Base-by-base conservation (phyloP, 2,797 vertebrate genomes). In the Notolabrus celidotus region DNA sequence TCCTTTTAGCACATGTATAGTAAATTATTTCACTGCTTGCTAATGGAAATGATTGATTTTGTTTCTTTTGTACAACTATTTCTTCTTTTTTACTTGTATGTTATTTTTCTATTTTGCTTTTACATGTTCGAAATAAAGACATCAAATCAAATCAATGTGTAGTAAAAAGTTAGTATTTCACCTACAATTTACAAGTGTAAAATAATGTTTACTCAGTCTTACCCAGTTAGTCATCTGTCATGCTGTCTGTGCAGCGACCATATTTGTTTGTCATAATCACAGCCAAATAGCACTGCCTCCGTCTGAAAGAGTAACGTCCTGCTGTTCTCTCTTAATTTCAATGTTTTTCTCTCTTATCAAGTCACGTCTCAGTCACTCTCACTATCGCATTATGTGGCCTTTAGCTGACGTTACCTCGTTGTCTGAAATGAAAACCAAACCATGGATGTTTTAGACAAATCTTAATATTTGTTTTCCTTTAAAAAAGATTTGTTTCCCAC, bases 341-440 rank as follows among this genome's bases (percentile, higher is more conserved):
- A 59, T 78, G 63, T 71, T 79, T 83, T 71, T 51, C 29, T 25
- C 39, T 45, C 25, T 36, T 53, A 36, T 52, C 11, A 64, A 64
- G 25, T 77, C 53, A 42, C 43, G 46, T 57, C 33, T 49, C 80
- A 75, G 85, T 67, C 71, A 77, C 71, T 68, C 66, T 80, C 66
- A 60, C 64, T 76, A 88, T 86, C 65, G 51, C 34, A 56, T 78
- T 77, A 46, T 68, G 71, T 69, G 73, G 74, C 79, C 78, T 70
- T 72, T 59, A 72, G 61, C 53, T 67, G 23, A 65, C 75, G 87
- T 83, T 27, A 76, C 82, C 86, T 84, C 80, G 82, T 72, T 82
- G 71, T 79, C 74, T 83, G 80, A 47, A 12, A 16, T 25, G 60
- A 63, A 88, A 77, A 82, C 63, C 67, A 70, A 79, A 66, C 42